These are phyloP conservation scores for Phyllotreta striolata DNA, from an alignment of 2,888 invertebrate genomes.

Conservation along the genomic window DNA sequence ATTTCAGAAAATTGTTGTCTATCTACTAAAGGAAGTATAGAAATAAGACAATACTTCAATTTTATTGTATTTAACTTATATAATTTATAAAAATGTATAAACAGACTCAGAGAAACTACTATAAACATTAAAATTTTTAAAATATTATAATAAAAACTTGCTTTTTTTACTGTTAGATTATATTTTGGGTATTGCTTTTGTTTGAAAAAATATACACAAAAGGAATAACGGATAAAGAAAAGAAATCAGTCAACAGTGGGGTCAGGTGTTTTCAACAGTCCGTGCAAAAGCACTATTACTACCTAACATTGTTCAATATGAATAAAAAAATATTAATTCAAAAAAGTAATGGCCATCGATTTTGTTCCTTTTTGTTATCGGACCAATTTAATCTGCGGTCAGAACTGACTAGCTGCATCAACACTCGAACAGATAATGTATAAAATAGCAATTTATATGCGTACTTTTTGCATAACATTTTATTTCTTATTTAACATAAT, in stretches of 20 bases:
- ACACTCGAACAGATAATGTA: not conserved
- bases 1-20: not conserved
- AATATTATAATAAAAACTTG: conserved; percentile 33
- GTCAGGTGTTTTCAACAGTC: conserved; percentile 28
- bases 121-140: not conserved
- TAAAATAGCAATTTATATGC: not conserved
- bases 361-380: conserved; percentile 16
- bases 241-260: conserved; percentile 30
- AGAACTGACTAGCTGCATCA: conserved; percentile 19
- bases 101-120: too few species aligned
- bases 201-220: conserved; percentile 47
- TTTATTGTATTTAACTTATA: not conserved
- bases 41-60: not conserved
- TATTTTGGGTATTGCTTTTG: conserved; percentile 39
- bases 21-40: not conserved
- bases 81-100: too few species aligned
- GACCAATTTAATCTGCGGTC: conserved; percentile 35
- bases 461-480: conserved; percentile 1
- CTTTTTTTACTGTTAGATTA: conserved; percentile 18
- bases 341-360: conserved; percentile 17
- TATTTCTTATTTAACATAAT: conserved; percentile 7
- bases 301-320: conserved; percentile 31
- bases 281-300: conserved; percentile 37
- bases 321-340: conserved; percentile 38
- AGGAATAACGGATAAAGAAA: conserved; percentile 44